Evolutionary conservation across 64 coral and sea anemone genomes (phyloP).

Genomic region (Exaiptasia diaphana): DNA sequence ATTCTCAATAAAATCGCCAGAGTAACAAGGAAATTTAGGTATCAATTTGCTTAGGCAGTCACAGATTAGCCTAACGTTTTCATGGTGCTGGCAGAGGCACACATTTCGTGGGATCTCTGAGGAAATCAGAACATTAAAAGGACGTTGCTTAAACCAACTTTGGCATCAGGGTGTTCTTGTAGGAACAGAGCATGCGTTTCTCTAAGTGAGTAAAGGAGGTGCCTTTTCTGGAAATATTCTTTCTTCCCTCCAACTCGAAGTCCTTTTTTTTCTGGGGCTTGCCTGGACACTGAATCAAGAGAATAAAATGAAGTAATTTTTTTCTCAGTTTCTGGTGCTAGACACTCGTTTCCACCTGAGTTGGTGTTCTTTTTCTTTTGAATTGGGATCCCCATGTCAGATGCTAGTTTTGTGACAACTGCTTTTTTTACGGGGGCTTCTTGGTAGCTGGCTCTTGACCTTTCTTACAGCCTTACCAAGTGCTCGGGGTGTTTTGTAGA

Average conservation of each 20-base stretch:
- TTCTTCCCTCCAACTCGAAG: constrained; percentile 63
- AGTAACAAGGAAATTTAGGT: constrained; percentile 30
- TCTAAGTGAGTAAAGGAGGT: constrained; percentile 58
- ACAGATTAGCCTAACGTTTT: constrained; percentile 46
- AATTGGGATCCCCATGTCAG: background rate
- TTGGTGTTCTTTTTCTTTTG: background rate
- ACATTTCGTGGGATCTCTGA: constrained; percentile 53
- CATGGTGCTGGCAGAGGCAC: constrained; percentile 53
- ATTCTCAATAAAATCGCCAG: constrained; percentile 40
- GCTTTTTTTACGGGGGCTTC: no score
- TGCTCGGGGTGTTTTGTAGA: constrained; percentile 40
- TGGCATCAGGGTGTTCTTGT: constrained; percentile 45
- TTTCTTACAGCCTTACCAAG: constrained; percentile 23
- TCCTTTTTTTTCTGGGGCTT: constrained; percentile 49
- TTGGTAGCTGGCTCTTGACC: constrained; percentile 25
- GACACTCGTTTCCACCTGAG: background rate
- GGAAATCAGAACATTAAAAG: constrained; percentile 49
- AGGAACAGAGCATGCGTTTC: constrained; percentile 46
- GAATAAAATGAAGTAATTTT: background rate
- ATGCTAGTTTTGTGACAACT: constrained; percentile 33
- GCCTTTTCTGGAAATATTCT: constrained; percentile 40
- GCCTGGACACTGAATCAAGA: background rate
- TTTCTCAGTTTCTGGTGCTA: background rate
- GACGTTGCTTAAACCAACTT: constrained; percentile 58
- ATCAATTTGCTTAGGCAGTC: constrained; percentile 44